Percentiles rank a stretch among this genome's conserved stretches.
These are phyloP conservation scores for Solea senegalensis DNA, from an alignment of 2,113 vertebrate genomes.

Conservation along the genomic window DNA sequence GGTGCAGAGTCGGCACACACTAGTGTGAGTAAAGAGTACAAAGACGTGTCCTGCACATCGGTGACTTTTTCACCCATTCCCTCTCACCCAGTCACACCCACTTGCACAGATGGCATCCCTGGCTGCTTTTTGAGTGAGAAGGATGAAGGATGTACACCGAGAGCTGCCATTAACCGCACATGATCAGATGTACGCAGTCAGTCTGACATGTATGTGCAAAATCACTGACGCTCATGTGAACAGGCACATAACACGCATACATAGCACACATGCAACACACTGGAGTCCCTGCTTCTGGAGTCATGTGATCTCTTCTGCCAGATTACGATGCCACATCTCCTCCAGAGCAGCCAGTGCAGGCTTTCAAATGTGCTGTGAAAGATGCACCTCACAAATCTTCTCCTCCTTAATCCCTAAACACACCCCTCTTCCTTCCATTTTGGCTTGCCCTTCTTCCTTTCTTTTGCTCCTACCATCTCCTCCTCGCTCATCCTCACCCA, in stretches of 20 bases:
- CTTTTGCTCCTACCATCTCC: constrained; percentile 10
- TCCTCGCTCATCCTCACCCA: constrained; percentile 1
- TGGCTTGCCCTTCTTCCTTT: constrained; percentile 39
- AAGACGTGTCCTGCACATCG: constrained; percentile 4
- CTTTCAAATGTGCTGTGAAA: constrained; percentile 55
- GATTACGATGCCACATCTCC: constrained; percentile 37
- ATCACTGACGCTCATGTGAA: constrained; percentile 4
- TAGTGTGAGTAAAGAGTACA: too few relatives aligned
- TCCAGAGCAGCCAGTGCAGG: not conserved
- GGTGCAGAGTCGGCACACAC: constrained; percentile 10
- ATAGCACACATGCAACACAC: constrained; percentile 29
- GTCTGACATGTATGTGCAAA: constrained; percentile 28
- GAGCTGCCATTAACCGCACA: constrained; percentile 22
- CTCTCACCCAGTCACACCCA: constrained; percentile 37
- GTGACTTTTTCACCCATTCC: constrained; percentile 44
- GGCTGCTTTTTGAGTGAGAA: constrained; percentile 55
- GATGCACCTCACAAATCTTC: constrained; percentile 33
- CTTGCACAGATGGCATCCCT: constrained; percentile 57
- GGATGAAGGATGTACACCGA: constrained; percentile 28
- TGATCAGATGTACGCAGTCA: constrained; percentile 7
- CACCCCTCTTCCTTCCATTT: constrained; percentile 55
- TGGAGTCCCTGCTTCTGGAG: constrained; percentile 19
- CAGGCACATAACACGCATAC: constrained; percentile 21
- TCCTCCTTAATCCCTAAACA: constrained; percentile 35
- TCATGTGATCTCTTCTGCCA: constrained; percentile 33